A percentile compares a stretch with the other conserved stretches of the same genome.
These are phyloP conservation scores for Peribatodes rhomboidaria DNA, from an alignment of 2,888 invertebrate genomes.

Conservation along the genomic window DNA sequence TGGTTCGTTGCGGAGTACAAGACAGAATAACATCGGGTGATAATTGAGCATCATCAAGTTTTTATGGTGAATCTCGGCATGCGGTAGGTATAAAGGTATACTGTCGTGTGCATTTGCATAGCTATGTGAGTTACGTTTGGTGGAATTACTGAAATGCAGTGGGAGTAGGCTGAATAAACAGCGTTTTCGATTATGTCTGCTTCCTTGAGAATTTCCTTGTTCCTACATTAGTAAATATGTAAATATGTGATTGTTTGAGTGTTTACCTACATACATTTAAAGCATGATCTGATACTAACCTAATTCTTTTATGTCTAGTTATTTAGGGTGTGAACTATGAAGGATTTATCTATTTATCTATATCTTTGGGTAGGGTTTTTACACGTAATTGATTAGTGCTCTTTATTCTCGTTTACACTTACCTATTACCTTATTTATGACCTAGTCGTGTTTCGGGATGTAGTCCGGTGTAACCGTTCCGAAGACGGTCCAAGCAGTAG, in stretches of 20 bases:
- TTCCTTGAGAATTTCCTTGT: constrained; percentile 39
- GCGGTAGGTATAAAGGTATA: constrained; percentile 55
- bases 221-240: background rate
- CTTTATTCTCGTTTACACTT: too few relatives aligned
- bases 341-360: too few relatives aligned
- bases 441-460: too few relatives aligned
- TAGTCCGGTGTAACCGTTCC: too few relatives aligned
- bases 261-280: too few relatives aligned
- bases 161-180: constrained; percentile 14
- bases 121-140: constrained; percentile 26
- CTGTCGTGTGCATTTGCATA: constrained; percentile 49
- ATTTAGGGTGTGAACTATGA: too few relatives aligned
- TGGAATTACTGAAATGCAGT: constrained; percentile 22
- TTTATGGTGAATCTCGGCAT: constrained; percentile 51
- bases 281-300: too few relatives aligned
- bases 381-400: too few relatives aligned
- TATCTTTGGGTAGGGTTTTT: too few relatives aligned
- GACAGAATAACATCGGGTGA: constrained; percentile 60
- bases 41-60: constrained; percentile 65
- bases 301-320: too few relatives aligned
- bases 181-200: constrained; percentile 22
- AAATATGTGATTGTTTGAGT: background rate
- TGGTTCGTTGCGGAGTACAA: constrained; percentile 47
- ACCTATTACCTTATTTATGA: too few relatives aligned
- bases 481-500: too few relatives aligned